Conservation (phyloP, 2,797 vertebrate species). For the Gymnoscopelus braueri region DNA sequence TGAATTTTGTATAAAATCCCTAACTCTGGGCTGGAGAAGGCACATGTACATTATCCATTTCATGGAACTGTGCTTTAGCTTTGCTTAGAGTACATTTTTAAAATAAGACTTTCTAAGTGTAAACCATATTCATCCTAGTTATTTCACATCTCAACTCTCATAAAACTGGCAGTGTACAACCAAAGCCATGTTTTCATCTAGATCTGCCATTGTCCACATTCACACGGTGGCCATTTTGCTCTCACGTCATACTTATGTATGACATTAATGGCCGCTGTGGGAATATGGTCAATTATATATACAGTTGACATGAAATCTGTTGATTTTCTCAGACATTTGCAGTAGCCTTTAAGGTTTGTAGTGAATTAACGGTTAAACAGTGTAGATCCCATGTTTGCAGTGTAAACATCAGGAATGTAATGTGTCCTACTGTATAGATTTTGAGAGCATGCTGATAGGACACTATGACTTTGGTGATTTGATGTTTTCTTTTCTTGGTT, state of each 20-base stretch:
- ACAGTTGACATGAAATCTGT: slow-evolving; percentile 17
- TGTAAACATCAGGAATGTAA: slow-evolving; percentile 64
- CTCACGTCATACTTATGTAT: too few species aligned
- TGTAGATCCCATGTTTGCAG: slow-evolving; percentile 38
- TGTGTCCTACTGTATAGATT: slow-evolving; percentile 26
- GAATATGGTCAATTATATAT: neutral
- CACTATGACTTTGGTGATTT: slow-evolving; percentile 26
- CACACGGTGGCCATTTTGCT: too few species aligned
- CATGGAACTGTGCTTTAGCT: slow-evolving; percentile 52
- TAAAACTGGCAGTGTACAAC: slow-evolving; percentile 66
- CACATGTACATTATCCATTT: slow-evolving; percentile 61
- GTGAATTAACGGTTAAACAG: slow-evolving; percentile 41
- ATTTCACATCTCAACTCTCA: slow-evolving; percentile 12
- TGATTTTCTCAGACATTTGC: slow-evolving; percentile 27
- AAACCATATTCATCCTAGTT: slow-evolving; percentile 29
- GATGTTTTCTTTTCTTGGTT: slow-evolving; percentile 26
- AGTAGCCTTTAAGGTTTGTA: slow-evolving; percentile 52
- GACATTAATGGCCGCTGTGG: too few species aligned
- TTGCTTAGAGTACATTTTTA: slow-evolving; percentile 38
- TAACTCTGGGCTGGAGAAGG: slow-evolving; percentile 62
- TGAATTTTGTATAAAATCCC: slow-evolving; percentile 32
- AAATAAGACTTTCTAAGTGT: slow-evolving; percentile 43
- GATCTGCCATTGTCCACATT: slow-evolving; percentile 25
- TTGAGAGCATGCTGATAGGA: slow-evolving; percentile 29
- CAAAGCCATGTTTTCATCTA: slow-evolving; percentile 53